Evolutionary conservation across 2,888 invertebrate species (phyloP), one percentile per base, ranked within the genome.

Genomic region (Parapristionchus giblindavisi): DNA sequence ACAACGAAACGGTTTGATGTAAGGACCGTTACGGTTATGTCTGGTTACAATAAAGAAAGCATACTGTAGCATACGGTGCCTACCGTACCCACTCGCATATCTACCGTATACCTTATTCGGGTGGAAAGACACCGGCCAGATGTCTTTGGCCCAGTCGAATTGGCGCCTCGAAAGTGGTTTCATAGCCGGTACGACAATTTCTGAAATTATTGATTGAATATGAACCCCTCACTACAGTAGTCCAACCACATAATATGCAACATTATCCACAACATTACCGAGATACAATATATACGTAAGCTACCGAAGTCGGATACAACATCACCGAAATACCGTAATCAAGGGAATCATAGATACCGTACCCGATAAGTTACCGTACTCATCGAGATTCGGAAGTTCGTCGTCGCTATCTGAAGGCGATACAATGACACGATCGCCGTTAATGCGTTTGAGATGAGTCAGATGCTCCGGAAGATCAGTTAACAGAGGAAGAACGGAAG

Each of bases 21-120:
- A n/a, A n/a, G n/a, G n/a, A n/a, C n/a, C n/a, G n/a, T n/a, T n/a
- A n/a, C n/a, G n/a, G n/a, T n/a, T n/a, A n/a, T n/a, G n/a, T n/a
- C n/a, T n/a, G n/a, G n/a, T n/a, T n/a, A n/a, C n/a, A n/a, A n/a
- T n/a, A n/a, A n/a, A n/a, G n/a, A n/a, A n/a, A n/a, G n/a, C n/a
- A n/a, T n/a, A n/a, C n/a, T n/a, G n/a, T n/a, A n/a, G n/a, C n/a
- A n/a, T n/a, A n/a, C n/a, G n/a, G n/a, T n/a, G n/a, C n/a, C n/a
- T n/a, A n/a, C n/a, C n/a, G n/a, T n/a, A n/a, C n/a, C n/a, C n/a
- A n/a, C n/a, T n/a, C n/a, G n/a, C n/a, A n/a, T n/a, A n/a, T n/a
- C n/a, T n/a, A n/a, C n/a, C n/a, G n/a, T n/a, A 3, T 68, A 38
- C 71, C 72, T 60, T 72, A 34, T 72, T 72, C 21, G 72, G 60